Conservation (phyloP, 2,888 invertebrate species). For the Ischnura elegans region DNA sequence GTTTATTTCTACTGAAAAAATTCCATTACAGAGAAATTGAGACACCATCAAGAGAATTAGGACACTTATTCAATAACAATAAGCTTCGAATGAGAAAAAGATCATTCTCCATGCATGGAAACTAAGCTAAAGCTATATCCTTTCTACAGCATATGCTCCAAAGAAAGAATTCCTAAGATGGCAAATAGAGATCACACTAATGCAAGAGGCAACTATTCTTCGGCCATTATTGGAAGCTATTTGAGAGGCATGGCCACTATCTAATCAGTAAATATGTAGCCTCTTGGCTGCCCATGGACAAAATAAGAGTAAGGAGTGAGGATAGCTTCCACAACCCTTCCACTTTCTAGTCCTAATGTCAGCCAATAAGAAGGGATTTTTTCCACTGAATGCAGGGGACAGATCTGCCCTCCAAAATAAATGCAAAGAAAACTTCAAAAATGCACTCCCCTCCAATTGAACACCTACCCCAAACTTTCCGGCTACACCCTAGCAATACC, state of each 20-base stretch:
- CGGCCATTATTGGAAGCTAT: background rate
- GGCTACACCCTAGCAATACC: no score
- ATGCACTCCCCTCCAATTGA: no score
- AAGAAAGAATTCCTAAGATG: background rate
- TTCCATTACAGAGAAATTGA: constrained; percentile 3
- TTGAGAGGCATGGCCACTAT: background rate
- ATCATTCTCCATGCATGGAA: constrained; percentile 47
- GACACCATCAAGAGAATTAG: background rate
- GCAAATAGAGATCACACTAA: background rate
- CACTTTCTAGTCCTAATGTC: no score
- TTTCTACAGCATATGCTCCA: constrained; percentile 37
- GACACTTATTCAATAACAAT: background rate
- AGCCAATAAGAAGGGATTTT: no score
- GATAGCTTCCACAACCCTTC: no score
- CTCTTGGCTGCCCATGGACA: background rate
- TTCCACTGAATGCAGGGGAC: no score
- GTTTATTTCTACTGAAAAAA: constrained; percentile 8
- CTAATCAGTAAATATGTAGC: background rate
- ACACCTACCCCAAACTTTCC: no score
- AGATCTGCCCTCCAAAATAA: no score
- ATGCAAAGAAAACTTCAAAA: no score
- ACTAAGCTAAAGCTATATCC: constrained; percentile 37
- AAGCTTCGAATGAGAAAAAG: background rate
- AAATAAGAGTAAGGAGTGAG: background rate
- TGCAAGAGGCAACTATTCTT: constrained; percentile 7